Percentiles rank a stretch among this genome's conserved stretches.
Conservation (phyloP, 2,888 invertebrate species). For the Macrosoma leucophasiata region DNA sequence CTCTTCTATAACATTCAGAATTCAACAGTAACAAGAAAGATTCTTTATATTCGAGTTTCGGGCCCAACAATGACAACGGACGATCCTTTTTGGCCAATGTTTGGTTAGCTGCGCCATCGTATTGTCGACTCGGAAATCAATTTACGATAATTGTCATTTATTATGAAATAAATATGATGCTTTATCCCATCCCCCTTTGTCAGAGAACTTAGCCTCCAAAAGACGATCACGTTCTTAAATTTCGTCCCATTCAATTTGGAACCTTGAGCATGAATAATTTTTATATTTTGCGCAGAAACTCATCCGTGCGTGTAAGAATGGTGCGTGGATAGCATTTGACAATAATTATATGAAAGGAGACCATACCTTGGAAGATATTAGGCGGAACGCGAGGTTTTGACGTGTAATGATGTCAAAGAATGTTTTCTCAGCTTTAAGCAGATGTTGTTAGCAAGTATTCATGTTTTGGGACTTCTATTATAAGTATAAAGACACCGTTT, state of each 20-base stretch:
- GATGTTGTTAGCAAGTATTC: conserved; percentile 39
- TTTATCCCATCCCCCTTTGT: conserved; percentile 57
- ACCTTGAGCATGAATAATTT: conserved; percentile 57
- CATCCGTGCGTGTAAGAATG: conserved; percentile 46
- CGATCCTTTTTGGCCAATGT: conserved; percentile 78
- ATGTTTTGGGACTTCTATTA: conserved; percentile 8
- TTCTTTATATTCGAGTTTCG: conserved; percentile 38
- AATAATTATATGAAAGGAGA: conserved; percentile 56
- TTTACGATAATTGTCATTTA: conserved; percentile 76
- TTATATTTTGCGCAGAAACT: conserved; percentile 60
- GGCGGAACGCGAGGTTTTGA: conserved; percentile 54
- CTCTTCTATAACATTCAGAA: conserved; percentile 36
- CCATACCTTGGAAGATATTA: conserved; percentile 56
- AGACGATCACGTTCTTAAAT: conserved; percentile 38
- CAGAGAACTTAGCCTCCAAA: conserved; percentile 40
- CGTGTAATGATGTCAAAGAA: conserved; percentile 46
- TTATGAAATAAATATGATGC: conserved; percentile 75
- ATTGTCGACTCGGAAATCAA: conserved; percentile 68
- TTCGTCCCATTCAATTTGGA: conserved; percentile 39
- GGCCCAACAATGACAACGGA: conserved; percentile 59
- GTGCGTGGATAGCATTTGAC: conserved; percentile 56
- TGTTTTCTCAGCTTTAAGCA: conserved; percentile 69
- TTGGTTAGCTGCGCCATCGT: conserved; percentile 78
- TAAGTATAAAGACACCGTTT: no score
- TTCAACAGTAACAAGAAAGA: conserved; percentile 35